A percentile compares a stretch with the other conserved stretches of the same genome.
Conservation (phyloP, 1,140 invertebrate genomes). For the Scaptomyza graminum region DNA sequence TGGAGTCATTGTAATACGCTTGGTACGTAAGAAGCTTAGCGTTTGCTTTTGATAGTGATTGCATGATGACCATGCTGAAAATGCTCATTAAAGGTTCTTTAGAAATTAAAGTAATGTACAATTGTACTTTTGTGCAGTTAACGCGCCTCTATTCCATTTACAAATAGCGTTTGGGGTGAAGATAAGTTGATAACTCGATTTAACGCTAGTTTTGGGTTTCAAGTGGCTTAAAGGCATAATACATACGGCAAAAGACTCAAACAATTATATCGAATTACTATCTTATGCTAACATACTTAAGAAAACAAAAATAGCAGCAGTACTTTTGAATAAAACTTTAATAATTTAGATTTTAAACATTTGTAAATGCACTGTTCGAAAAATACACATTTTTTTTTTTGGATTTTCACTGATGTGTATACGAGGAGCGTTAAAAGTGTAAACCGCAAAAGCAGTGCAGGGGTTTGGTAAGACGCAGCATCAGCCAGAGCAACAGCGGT, state of each 20-base stretch:
- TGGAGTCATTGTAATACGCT: conserved; percentile 61
- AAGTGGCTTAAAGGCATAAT: too few species aligned
- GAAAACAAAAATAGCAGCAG: too few species aligned
- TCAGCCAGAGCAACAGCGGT: not conserved
- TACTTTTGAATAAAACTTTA: not conserved
- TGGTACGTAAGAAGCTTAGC: conserved; percentile 24
- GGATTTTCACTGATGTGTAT: conserved; percentile 14
- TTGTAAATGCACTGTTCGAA: too few species aligned
- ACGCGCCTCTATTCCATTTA: conserved; percentile 40
- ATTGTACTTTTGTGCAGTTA: conserved; percentile 67
- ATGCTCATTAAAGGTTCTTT: conserved; percentile 81
- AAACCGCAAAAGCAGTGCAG: conserved; percentile 5
- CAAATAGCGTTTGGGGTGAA: too few species aligned
- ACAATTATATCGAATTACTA: too few species aligned
- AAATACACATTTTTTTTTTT: not conserved
- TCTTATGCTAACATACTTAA: too few species aligned
- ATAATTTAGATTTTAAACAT: too few species aligned
- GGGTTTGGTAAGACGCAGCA: not conserved
- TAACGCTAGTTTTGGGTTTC: too few species aligned
- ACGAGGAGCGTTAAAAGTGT: conserved; percentile 57
- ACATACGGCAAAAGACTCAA: too few species aligned
- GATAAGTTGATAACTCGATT: too few species aligned
- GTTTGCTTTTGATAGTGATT: conserved; percentile 47
- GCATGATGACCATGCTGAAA: conserved; percentile 81
- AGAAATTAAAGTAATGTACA: conserved; percentile 82